These are phyloP conservation scores for Kryphioiulus occultus DNA, from an alignment of 2,888 invertebrate species.

Conservation along the genomic window DNA sequence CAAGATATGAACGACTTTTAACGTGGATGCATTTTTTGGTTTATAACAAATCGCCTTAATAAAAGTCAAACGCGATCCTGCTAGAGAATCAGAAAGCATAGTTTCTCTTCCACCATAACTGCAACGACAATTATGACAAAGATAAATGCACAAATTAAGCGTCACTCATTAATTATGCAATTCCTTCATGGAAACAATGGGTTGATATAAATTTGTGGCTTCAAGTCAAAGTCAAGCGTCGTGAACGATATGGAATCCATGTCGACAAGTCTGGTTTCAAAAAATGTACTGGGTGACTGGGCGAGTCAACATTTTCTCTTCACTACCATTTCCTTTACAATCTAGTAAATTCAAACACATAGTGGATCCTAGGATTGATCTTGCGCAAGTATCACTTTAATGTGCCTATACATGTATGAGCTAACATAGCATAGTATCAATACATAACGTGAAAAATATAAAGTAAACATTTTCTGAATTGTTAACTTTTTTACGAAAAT, in stretches of 20 bases:
- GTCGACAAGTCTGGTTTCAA: neutral
- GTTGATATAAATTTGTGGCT: slow-evolving; percentile 11
- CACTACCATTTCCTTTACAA: neutral
- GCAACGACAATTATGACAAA: neutral
- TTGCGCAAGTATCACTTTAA: too few relatives aligned
- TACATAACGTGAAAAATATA: too few relatives aligned
- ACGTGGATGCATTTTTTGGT: neutral
- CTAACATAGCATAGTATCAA: too few relatives aligned
- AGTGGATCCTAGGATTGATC: too few relatives aligned
- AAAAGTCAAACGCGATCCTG: neutral
- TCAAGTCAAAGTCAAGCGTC: slow-evolving; percentile 2
- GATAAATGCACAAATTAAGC: neutral
- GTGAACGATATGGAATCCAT: neutral
- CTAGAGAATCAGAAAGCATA: neutral
- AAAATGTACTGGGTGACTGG: too few relatives aligned
- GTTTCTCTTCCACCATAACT: neutral
- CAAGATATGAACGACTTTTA: neutral
- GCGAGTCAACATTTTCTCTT: neutral
- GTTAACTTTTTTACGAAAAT: too few relatives aligned
- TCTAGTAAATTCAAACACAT: too few relatives aligned
- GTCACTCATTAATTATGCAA: neutral
- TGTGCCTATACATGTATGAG: too few relatives aligned
- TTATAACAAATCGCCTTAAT: neutral
- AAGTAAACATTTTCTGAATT: too few relatives aligned
- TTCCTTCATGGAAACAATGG: neutral